Evolutionary conservation across 2,797 vertebrate genomes (phyloP).

Genomic region (Sciaenops ocellatus): DNA sequence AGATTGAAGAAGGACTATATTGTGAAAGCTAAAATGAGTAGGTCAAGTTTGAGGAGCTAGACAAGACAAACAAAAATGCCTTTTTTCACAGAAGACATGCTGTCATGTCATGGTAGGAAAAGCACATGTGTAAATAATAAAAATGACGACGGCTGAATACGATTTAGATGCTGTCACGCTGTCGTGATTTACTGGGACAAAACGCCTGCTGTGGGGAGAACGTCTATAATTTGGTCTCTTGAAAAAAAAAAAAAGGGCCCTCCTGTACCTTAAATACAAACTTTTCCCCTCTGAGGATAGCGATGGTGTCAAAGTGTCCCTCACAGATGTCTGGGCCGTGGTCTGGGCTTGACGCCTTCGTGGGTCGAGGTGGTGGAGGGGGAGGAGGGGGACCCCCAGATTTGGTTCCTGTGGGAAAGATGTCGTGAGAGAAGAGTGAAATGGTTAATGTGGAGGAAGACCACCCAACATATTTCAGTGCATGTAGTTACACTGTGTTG

Average conservation of each 20-base stretch:
- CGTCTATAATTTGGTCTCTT: background rate
- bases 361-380: constrained; percentile 76
- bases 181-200: no score
- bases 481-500: background rate
- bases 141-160: background rate
- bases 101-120: background rate
- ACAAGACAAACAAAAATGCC: background rate
- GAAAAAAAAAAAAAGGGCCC: background rate
- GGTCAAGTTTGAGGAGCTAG: background rate
- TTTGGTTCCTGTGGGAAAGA: constrained; percentile 75
- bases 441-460: constrained; percentile 5
- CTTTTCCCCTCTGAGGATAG: constrained; percentile 92
- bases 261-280: constrained; percentile 93
- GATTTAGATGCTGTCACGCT: background rate
- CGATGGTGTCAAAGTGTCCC: constrained; percentile 93
- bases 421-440: background rate
- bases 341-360: constrained; percentile 73
- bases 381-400: constrained; percentile 78
- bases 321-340: constrained; percentile 91
- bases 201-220: background rate
- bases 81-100: background rate
- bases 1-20: background rate
- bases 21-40: background rate
- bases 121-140: background rate
- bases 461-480: background rate